Evolutionary conservation across 2,113 vertebrate genomes (phyloP), one percentile per base, ranked within the genome.

Genomic region (Poecile atricapillus): DNA sequence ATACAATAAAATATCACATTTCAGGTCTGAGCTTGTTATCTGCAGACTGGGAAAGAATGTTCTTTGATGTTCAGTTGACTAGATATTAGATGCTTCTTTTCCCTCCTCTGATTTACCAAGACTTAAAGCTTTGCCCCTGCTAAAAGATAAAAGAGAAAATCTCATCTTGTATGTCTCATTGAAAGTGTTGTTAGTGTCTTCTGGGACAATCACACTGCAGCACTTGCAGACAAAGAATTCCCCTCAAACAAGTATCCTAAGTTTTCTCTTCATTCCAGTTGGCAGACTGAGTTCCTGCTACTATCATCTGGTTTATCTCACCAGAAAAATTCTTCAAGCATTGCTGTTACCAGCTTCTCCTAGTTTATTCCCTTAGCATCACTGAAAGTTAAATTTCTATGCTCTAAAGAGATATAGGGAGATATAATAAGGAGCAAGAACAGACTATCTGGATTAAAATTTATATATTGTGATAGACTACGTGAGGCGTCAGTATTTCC

Each of bases 101-200:
- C 30, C 11, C 35, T 88, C 27, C 55, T 86, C 43, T 88, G 68
- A 63, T 86, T 78, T 88, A 67, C 47, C 47, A 83, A 78, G 73
- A 70, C 43, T 64, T 69, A 86, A 13, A 35, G 35, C 59, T 85
- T 88, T 58, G 76, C 46, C 14, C 7, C 8, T 43, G 33, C 18
- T 83, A 86, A 77, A 85, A 86, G 90, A 96, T 92, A 30, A 97
- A 95, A 92, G 92, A 80, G 56, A 86, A 94, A 95, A 70, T 74
- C 59, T 17, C 55, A 47, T 73, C 68, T 94, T 1, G 0, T 62
- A 55, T 70, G 79, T 94, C 64, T 89, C 19, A 59, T 19, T 63
- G 30, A 50, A 92, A 83, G 31, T 50, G 46, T 9, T 68, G 47
- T 13, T 69, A 31, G 2, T 67, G 59, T 86, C 46, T 94, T 83